These are phyloP conservation scores for Papilio aristodemus DNA, from an alignment of 1,140 invertebrate species.

Conservation along the genomic window DNA sequence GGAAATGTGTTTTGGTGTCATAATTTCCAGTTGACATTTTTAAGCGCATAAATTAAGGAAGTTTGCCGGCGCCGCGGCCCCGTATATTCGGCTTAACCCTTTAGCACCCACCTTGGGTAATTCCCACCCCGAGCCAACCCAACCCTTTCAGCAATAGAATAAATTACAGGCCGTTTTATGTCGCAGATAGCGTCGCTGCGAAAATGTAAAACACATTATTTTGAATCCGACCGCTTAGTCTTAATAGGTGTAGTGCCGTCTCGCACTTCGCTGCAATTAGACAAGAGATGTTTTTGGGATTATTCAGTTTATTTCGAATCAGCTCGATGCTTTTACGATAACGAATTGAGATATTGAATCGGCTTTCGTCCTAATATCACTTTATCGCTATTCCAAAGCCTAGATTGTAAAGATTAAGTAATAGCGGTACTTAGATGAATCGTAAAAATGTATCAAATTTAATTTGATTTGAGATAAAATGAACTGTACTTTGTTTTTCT, in stretches of 20 bases:
- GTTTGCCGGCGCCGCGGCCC: constrained; percentile 73
- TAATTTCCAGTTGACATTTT: constrained; percentile 80
- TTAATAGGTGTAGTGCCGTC: constrained; percentile 74
- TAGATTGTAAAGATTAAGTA: constrained; percentile 20
- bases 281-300: constrained; percentile 72
- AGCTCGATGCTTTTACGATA: constrained; percentile 60
- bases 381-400: neutral
- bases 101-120: constrained; percentile 80
- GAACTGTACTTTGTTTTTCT: no score
- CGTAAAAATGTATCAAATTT: no score
- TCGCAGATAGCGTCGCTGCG: constrained; percentile 75
- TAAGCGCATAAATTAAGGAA: constrained; percentile 80
- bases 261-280: constrained; percentile 71
- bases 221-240: constrained; percentile 77
- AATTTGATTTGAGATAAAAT: no score
- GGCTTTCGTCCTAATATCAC: constrained; percentile 14
- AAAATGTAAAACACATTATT: constrained; percentile 80
- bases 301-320: constrained; percentile 53
- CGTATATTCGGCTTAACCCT: constrained; percentile 79
- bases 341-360: constrained; percentile 61
- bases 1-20: constrained; percentile 78
- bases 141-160: constrained; percentile 80
- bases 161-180: constrained; percentile 79
- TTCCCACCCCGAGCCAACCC: constrained; percentile 73
- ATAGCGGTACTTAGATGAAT: neutral